Evolutionary conservation across 2,113 vertebrate species (phyloP), one percentile per base, ranked within the genome.

Genomic region (Trochalopteron elliotii): DNA sequence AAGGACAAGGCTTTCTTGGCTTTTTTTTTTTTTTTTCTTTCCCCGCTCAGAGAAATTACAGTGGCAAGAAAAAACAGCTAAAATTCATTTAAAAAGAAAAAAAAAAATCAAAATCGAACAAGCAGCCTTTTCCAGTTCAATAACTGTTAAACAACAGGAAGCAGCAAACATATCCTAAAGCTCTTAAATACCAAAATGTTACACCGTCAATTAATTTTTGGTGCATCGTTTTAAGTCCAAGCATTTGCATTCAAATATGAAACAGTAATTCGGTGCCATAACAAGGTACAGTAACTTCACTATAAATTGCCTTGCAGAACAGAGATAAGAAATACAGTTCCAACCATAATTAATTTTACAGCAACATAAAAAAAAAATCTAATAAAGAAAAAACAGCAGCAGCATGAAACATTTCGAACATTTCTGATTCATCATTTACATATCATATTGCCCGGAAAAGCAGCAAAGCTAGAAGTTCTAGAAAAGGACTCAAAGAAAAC

Each of bases 321-420:
- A 82, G 72, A 95, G 89, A 95, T 59, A 76, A 89, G 95, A 93
- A 96, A 97, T 67, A 61, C 74, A 97, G 83, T 94, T 88, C 60
- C 72, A 96, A 91, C 60, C 63, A 57, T 15, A 60, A 78, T 92
- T 89, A 68, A 68, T 91, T 97, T 95, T 88, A 96, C 91, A 89
- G 94, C 60, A 76, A 31, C 39, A 60, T 77, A 61, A 85, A 69
- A 70, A 68, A 75, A 83, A 83, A 47, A 87, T 65, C 75, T 71
- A 81, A 93, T 60, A 69, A 71, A 93, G 61, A 49, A 61, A 61
- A 57, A 70, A 79, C 86, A 94, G 83, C 92, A 95, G 90, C 90
- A 83, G 70, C 70, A 83, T 78, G 79, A 87, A 90, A 92, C 71
- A 96, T 72, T 95, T 78, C 17, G 16, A 86, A 95, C 96, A 93